Evolutionary conservation across 2,113 vertebrate genomes (phyloP), one percentile per base, ranked within the genome.

Genomic region (Limnothrissa miodon): DNA sequence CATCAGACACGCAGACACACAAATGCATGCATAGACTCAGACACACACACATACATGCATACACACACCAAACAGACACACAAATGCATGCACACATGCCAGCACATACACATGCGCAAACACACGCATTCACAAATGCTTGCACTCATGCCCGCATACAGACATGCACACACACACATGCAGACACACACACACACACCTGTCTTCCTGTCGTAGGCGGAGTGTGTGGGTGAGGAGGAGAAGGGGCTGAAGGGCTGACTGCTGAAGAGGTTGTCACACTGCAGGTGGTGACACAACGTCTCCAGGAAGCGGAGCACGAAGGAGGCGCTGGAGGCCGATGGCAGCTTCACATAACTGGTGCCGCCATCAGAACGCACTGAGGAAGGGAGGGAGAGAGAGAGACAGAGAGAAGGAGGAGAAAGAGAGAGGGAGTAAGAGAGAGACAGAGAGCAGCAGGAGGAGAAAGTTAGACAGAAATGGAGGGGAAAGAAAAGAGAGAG

Each of bases 251-350:
- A 99, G 9, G 98, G 97, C 86, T 99, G 96, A 84, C 97, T 99
- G 91, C 98, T 98, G 88, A 99, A 97, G 83, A 99, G 93, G 85
- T 95, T 96, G 93, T 97, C 97, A 81, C 97, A 98, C 83, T 98
- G 94, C 84, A 99, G 91, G 87, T 94, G 98, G 87, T 96, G 97
- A 89, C 97, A 99, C 83, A 99, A 93, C 29, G 95, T 98, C 92
- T 99, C 98, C 91, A 99, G 91, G 93, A 99, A 99, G 42, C 98
- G 95, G 29, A 99, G 93, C 48, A 97, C 97, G 88, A 98, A 97
- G 0, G 98, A 99, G 10, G 97, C 96, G 9, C 98, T 99, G 91
- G 97, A 96, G 87, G 96, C 98, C 25, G 96, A 95, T 82, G 98
- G 98, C 85, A 99, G 95, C 94, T 96, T 96, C 91, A 98, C 90